These are phyloP conservation scores for Leucophenga varia DNA, from an alignment of 1,140 invertebrate genomes.

Conservation along the genomic window DNA sequence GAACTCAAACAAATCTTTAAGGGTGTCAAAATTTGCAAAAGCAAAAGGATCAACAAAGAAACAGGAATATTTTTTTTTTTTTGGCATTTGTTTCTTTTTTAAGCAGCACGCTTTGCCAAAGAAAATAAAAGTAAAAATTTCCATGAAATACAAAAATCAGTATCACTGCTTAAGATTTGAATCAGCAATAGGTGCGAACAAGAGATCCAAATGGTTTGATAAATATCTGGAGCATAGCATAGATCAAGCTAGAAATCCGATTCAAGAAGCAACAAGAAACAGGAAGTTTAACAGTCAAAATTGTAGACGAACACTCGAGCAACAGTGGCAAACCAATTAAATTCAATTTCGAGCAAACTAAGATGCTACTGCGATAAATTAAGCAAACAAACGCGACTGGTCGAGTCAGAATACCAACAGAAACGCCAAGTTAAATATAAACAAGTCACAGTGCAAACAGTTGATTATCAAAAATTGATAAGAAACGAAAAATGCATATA, in stretches of 20 bases:
- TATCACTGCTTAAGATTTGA: constrained; percentile 29
- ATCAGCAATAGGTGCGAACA: constrained; percentile 50
- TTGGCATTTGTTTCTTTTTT: neutral
- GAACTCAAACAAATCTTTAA: neutral
- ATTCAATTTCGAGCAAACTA: constrained; percentile 43
- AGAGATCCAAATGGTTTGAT: constrained; percentile 33
- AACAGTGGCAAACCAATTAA: constrained; percentile 46
- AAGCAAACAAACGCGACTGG: no score
- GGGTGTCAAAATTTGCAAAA: no score
- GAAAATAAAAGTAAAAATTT: constrained; percentile 9
- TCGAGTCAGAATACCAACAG: no score
- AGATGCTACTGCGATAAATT: constrained; percentile 51
- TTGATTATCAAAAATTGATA: constrained; percentile 45
- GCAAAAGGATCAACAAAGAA: constrained; percentile 8
- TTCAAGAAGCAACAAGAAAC: constrained; percentile 13
- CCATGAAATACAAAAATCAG: constrained; percentile 18
- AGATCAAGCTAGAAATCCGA: neutral
- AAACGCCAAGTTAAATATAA: constrained; percentile 17
- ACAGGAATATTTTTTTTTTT: constrained; percentile 10
- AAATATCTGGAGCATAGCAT: constrained; percentile 5
- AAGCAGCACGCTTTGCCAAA: no score
- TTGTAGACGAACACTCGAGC: no score
- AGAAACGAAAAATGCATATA: constrained; percentile 27
- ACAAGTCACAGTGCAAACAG: neutral
- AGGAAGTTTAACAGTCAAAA: constrained; percentile 3